Conservation (phyloP, 2,797 vertebrate species). For the Artibeus lituratus region DNA sequence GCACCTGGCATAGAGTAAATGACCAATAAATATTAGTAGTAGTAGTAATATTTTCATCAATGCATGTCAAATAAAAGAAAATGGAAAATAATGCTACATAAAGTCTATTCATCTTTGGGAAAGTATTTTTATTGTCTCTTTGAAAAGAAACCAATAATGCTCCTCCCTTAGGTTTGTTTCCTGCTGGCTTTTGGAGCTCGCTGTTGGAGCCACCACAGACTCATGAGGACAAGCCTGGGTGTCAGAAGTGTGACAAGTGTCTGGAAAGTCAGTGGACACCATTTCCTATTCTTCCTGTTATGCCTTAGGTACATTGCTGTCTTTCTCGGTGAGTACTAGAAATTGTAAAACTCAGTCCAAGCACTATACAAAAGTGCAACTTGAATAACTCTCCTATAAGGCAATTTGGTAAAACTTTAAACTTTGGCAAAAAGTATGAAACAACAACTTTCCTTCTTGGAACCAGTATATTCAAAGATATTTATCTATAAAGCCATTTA, state of each 20-base stretch:
- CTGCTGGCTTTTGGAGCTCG: not conserved
- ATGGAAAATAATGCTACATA: not conserved
- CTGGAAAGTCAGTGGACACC: not conserved
- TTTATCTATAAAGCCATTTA: not conserved
- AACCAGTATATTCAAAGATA: not conserved
- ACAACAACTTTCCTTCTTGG: not conserved
- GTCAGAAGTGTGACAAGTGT: not conserved
- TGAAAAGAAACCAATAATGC: not conserved
- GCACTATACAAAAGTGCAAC: not conserved
- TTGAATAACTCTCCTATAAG: not conserved
- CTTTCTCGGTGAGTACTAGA: not conserved
- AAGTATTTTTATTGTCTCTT: not conserved
- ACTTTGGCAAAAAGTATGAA: not conserved
- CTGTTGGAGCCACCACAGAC: not conserved
- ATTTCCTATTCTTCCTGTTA: not conserved
- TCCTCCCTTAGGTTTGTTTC: not conserved
- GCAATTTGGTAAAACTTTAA: not conserved
- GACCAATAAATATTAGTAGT: not conserved
- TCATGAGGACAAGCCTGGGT: not conserved
- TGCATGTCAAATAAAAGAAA: not conserved
- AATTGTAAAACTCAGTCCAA: not conserved
- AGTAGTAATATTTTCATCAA: not conserved
- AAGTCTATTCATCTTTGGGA: not conserved
- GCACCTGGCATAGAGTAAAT: not conserved
- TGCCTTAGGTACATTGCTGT: not conserved